Base-by-base conservation (phyloP, 1,140 invertebrate genomes). In the Drosophila ercepeae region DNA sequence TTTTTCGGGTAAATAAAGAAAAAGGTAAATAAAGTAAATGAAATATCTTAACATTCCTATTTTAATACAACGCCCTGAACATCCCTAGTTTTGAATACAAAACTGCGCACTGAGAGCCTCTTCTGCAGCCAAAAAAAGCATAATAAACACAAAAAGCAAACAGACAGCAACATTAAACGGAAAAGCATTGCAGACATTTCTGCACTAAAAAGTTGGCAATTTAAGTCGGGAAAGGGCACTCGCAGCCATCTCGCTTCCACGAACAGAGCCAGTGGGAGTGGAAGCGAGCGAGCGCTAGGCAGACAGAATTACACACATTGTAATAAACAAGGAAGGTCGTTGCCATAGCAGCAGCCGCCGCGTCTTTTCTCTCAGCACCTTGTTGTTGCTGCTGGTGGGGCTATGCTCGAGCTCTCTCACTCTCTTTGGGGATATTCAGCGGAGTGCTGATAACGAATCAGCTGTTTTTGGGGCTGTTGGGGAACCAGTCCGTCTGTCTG, bases 311-410 rank as follows among this genome's bases (percentile, higher is more conserved):
- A 88, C 77, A 88, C 70, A 88, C 82, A 88, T 88, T 88, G 82
- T 88, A 88, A 88, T 88, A 88, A 88, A 88, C 88, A 88, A 89
- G 89, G 89, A 90, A 90, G 89, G 89, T 90, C 89, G 89, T 90
- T 90, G 89, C 89, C 86, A 89, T 89, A 89, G 79, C 86, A 89
- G 77, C 77, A 74, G 75, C 55, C 53, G 74, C 34, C 48, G 75
- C 58, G 76, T 73, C 76, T 54, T 59, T 71, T 79, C 63, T 49
- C 52, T 60, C 52, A 51, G 39, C 53, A 59, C 54, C 19, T 59
- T 70, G 54, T 68, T 77, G 69, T 65, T 60, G 46, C 6, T 5
- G 13, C 13, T 39, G 57, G 50, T 61, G 18, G 34, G 14, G 52
- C 29, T 67, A 44, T 52, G 54, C 60, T 57, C 16, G 18, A 42